These are phyloP conservation scores for Conus canariensis DNA, from an alignment of 2,888 invertebrate genomes.

Conservation along the genomic window DNA sequence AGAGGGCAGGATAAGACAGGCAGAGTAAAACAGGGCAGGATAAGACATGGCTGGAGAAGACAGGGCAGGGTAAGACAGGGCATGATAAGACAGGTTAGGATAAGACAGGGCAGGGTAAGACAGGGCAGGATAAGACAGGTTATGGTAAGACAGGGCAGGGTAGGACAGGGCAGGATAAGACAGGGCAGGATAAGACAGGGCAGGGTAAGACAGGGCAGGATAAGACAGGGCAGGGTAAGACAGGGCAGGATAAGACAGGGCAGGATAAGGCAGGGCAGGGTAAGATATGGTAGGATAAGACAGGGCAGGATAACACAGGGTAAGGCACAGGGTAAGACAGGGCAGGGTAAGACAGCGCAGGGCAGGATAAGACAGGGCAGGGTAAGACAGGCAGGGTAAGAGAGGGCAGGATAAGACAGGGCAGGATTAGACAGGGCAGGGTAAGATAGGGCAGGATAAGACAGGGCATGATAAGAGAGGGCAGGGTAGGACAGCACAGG, in stretches of 20 bases:
- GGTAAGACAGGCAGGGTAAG: not conserved
- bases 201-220: not conserved
- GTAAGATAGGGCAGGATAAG: too few relatives aligned
- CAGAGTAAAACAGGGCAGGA: too few relatives aligned
- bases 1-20: not conserved
- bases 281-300: not conserved
- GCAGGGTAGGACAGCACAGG: too few relatives aligned
- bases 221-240: not conserved
- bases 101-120: too few relatives aligned
- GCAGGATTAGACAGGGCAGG: too few relatives aligned
- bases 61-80: not conserved
- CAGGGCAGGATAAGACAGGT: not conserved
- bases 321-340: not conserved
- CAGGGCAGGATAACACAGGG: not conserved
- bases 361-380: too few relatives aligned
- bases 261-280: not conserved
- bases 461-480: not conserved
- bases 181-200: not conserved
- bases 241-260: not conserved
- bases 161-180: not conserved
- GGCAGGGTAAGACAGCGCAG: too few relatives aligned
- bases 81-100: too few relatives aligned
- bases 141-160: not conserved
- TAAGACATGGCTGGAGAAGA: not conserved
- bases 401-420: too few relatives aligned